phyloP scores from a whole-genome alignment of 2,888 invertebrate species.

The Dioctria rufipes region DNA sequence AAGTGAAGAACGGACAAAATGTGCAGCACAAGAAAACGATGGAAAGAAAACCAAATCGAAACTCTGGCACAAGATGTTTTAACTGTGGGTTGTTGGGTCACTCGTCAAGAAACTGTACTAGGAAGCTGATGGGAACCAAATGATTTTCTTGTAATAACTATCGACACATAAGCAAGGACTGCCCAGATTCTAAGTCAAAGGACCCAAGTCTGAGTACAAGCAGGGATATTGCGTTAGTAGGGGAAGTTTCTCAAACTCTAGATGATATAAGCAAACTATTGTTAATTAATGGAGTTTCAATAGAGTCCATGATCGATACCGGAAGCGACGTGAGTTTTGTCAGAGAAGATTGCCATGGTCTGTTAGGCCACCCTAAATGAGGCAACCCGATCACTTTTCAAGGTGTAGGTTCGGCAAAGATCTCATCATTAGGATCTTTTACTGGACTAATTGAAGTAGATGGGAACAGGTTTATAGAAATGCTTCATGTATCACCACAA shows the following conservation, averaged over 20 bases:
- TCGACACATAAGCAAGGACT: not conserved
- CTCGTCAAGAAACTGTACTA: not conserved
- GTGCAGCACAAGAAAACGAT: no score
- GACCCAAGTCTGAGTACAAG: not conserved
- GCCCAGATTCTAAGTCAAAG: not conserved
- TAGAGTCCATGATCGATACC: not conserved
- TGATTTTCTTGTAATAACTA: not conserved
- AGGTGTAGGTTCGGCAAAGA: not conserved
- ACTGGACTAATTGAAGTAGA: no score
- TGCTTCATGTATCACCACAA: no score
- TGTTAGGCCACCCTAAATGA: not conserved
- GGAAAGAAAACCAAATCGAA: no score
- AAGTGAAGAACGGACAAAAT: no score
- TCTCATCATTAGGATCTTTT: no score
- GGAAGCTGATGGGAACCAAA: not conserved
- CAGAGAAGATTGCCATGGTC: not conserved
- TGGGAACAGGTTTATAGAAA: no score
- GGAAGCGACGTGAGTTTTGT: not conserved
- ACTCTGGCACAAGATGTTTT: no score
- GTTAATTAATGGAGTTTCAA: not conserved
- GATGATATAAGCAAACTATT: not conserved
- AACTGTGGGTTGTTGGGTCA: not conserved
- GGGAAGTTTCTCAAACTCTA: no score
- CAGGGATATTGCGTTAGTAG: no score
- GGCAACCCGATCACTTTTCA: not conserved